Evolutionary conservation across 2,888 invertebrate species (phyloP).

Genomic region (Chironomus tentans): DNA sequence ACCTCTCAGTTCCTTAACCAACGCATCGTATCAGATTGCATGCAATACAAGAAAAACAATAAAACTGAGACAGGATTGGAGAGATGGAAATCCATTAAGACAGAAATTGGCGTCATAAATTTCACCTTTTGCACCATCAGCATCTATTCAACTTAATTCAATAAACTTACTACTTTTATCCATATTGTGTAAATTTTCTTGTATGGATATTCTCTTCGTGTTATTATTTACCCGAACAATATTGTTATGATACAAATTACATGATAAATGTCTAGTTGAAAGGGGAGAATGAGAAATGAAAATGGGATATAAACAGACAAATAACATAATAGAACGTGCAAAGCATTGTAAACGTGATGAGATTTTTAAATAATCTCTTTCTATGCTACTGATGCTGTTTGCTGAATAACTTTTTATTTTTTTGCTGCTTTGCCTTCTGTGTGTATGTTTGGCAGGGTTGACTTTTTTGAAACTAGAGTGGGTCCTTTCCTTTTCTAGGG

Average conservation of each 20-base stretch:
- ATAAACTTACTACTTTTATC: constrained; percentile 9
- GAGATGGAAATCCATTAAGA: background rate
- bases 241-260: constrained; percentile 26
- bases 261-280: constrained; percentile 27
- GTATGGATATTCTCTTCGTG: background rate
- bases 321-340: constrained; percentile 27
- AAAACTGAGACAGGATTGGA: background rate
- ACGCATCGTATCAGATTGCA: background rate
- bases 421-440: background rate
- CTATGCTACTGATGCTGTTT: background rate
- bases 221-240: background rate
- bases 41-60: background rate
- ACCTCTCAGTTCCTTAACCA: no score
- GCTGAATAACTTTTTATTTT: background rate
- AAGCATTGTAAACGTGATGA: background rate
- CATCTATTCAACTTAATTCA: constrained; percentile 11
- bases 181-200: background rate
- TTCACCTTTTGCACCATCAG: background rate
- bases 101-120: constrained; percentile 12
- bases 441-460: no score
- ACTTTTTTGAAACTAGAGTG: no score
- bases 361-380: constrained; percentile 14
- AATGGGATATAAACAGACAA: constrained; percentile 27
- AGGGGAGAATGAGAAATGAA: constrained; percentile 15
- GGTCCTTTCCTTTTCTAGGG: no score